Conservation (phyloP, 2,888 invertebrate species). For the Thera obeliscata region DNA sequence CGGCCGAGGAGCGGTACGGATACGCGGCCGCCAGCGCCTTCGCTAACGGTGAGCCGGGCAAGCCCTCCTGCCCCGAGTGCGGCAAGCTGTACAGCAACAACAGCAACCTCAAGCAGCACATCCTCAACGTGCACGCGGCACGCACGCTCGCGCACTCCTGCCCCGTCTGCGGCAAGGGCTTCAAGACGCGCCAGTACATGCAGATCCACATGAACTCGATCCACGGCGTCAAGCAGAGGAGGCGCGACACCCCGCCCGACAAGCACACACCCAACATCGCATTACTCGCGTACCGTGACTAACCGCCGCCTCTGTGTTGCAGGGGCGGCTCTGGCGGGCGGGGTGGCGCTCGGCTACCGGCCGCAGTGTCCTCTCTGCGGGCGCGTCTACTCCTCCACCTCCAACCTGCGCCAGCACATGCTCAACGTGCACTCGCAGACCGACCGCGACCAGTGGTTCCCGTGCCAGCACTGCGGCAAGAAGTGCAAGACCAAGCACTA, state of each 20-base stretch:
- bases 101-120: conserved; percentile 88
- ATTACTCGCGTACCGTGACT: conserved; percentile 67
- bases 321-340: conserved; percentile 86
- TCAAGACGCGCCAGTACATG: conserved; percentile 89
- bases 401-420: conserved; percentile 90
- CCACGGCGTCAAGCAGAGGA: conserved; percentile 87
- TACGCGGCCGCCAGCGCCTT: conserved; percentile 49
- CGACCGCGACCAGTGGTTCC: conserved; percentile 88
- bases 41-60: conserved; percentile 72
- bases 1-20: conserved; percentile 49
- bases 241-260: conserved; percentile 73
- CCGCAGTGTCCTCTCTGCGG: conserved; percentile 89
- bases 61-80: conserved; percentile 87
- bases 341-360: conserved; percentile 82
- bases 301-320: conserved; percentile 87
- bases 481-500: conserved; percentile 91
- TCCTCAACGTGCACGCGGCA: conserved; percentile 87
- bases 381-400: conserved; percentile 88
- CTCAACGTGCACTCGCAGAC: conserved; percentile 90
- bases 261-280: conserved; percentile 75
- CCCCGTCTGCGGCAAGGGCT: conserved; percentile 86
- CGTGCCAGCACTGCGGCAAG: conserved; percentile 89
- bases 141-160: conserved; percentile 85
- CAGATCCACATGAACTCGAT: conserved; percentile 88
- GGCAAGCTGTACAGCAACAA: conserved; percentile 88